Evolutionary conservation across 2,113 vertebrate genomes (phyloP).

Genomic region (Sinocyclocheilus rhinocerous): DNA sequence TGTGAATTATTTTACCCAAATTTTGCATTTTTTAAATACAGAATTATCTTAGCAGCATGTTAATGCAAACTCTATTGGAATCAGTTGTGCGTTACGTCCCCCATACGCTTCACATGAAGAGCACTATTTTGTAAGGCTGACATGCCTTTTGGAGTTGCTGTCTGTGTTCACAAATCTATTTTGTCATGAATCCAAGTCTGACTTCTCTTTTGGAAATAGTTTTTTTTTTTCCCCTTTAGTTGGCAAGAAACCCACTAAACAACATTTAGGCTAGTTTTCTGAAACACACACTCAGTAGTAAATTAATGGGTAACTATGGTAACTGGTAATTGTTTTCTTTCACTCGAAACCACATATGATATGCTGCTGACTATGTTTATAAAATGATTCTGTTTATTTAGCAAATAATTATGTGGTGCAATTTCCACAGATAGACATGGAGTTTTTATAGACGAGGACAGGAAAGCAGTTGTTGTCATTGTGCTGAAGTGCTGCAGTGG

Average conservation of each 20-base stretch:
- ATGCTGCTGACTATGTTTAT: neutral
- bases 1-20: neutral
- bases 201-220: neutral
- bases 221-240: neutral
- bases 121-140: neutral
- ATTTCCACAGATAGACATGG: neutral
- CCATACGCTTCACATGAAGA: neutral
- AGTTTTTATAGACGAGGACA: neutral
- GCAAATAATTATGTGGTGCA: neutral
- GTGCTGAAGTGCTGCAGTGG: neutral
- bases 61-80: neutral
- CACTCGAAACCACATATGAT: neutral
- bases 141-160: neutral
- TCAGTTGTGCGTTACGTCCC: neutral
- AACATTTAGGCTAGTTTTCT: neutral
- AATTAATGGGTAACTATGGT: neutral
- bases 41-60: neutral
- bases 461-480: neutral
- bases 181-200: neutral
- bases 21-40: neutral
- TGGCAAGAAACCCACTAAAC: neutral
- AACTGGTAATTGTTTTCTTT: slow-evolving; percentile 2
- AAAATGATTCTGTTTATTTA: neutral
- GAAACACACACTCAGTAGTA: neutral
- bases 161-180: neutral